Percentiles rank a stretch among this genome's conserved stretches.
Conservation (phyloP, 1,140 invertebrate species). For the Eriocheir sinensis region DNA sequence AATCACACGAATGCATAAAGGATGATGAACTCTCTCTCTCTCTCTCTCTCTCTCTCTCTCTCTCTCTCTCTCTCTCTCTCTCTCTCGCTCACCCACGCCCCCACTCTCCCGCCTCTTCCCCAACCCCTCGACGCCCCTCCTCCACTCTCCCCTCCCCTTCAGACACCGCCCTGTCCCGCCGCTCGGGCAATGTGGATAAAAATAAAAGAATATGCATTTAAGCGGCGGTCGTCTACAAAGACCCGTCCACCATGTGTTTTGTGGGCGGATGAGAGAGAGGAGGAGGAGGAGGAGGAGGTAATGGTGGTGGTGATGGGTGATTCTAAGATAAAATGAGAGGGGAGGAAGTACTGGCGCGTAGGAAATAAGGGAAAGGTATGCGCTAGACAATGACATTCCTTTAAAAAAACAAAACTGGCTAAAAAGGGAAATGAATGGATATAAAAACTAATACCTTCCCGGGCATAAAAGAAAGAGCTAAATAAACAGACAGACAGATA, state of each 20-base stretch:
- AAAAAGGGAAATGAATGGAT: too few relatives aligned
- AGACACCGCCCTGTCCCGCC: background rate
- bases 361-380: background rate
- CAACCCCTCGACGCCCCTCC: background rate
- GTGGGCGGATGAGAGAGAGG: background rate
- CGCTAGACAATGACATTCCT: background rate
- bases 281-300: background rate
- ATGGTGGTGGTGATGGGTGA: background rate
- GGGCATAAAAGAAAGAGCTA: too few relatives aligned
- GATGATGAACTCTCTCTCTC: slow-evolving; percentile 9
- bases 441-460: too few relatives aligned
- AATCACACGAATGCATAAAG: background rate
- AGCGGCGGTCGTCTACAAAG: background rate
- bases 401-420: too few relatives aligned
- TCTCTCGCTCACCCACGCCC: background rate
- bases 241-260: slow-evolving; percentile 35
- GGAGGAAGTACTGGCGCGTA: background rate
- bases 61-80: slow-evolving; percentile 36
- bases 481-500: too few relatives aligned
- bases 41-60: slow-evolving; percentile 46
- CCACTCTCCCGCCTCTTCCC: background rate
- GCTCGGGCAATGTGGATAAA: background rate
- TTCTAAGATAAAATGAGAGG: too few relatives aligned
- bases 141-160: background rate
- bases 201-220: slow-evolving; percentile 55